Evolutionary conservation across 2,797 vertebrate species (phyloP).

Genomic region (Lepilemur septentrionalis): DNA sequence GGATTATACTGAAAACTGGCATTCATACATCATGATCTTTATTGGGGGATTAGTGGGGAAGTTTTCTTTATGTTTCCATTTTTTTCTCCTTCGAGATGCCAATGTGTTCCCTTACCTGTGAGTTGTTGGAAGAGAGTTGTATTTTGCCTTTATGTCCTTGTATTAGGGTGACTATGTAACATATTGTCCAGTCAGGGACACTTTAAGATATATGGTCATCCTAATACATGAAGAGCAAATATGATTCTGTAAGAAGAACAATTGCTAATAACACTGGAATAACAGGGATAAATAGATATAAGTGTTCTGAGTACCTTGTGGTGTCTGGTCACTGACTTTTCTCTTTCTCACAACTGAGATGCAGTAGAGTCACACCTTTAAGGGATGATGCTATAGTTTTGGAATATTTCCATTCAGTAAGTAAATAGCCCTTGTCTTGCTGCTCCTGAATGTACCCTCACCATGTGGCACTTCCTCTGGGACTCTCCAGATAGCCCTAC

Average conservation of each 20-base stretch:
- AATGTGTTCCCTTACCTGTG: neutral
- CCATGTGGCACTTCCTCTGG: too few relatives aligned
- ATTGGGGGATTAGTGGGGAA: neutral
- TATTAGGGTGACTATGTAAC: neutral
- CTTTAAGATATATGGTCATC: neutral
- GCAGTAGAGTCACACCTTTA: neutral
- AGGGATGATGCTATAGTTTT: neutral
- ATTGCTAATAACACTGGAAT: neutral
- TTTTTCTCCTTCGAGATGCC: neutral
- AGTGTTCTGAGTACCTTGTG: neutral
- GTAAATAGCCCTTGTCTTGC: neutral
- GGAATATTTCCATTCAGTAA: neutral
- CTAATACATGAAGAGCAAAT: neutral
- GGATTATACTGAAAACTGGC: neutral
- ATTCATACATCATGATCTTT: neutral
- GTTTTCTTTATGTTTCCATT: conserved; percentile 10
- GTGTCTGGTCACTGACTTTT: neutral
- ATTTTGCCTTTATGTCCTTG: neutral
- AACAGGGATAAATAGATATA: neutral
- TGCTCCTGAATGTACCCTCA: neutral
- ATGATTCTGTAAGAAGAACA: neutral
- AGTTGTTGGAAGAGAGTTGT: conserved; percentile 15
- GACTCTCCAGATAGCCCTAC: neutral
- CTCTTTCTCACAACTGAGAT: neutral
- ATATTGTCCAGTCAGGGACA: neutral